phyloP scores from a whole-genome alignment of 1,140 invertebrate species.

The Hycleus phaleratus region DNA sequence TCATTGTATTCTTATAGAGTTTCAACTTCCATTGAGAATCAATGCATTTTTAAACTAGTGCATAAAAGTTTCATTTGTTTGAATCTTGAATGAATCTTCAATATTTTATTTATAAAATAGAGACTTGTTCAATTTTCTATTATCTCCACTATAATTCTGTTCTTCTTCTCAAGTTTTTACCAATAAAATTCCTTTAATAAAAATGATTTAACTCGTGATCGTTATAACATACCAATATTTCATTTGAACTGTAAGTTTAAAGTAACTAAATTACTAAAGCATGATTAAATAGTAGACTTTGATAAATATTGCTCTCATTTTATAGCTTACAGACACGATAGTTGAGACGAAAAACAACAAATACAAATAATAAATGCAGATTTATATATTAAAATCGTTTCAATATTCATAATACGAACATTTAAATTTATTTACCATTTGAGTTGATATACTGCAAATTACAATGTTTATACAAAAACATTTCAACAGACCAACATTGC shows the following conservation, averaged over 20 bases:
- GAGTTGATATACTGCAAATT: conserved; percentile 15
- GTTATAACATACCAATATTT: conserved; percentile 10
- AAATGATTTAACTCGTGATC: too few relatives aligned
- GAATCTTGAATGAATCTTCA: too few relatives aligned
- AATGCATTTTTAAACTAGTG: too few relatives aligned
- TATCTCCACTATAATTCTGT: too few relatives aligned
- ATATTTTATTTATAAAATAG: too few relatives aligned
- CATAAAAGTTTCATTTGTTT: too few relatives aligned
- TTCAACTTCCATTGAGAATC: too few relatives aligned
- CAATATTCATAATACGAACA: conserved; percentile 3
- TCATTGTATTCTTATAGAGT: too few relatives aligned
- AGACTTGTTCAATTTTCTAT: too few relatives aligned
- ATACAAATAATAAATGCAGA: conserved; percentile 12
- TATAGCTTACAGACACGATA: conserved; percentile 17
- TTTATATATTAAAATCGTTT: conserved; percentile 8
- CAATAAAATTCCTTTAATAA: too few relatives aligned
- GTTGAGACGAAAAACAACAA: background rate
- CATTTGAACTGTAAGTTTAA: conserved; percentile 10
- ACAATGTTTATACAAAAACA: conserved; percentile 7
- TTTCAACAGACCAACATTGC: background rate
- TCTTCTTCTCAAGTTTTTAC: too few relatives aligned
- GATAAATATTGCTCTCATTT: conserved; percentile 20
- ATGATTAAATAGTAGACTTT: conserved; percentile 22
- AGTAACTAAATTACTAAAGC: conserved; percentile 20
- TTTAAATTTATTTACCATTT: background rate